These are phyloP conservation scores for Meiosimyza platycephala DNA, from an alignment of 2,888 invertebrate genomes.

Conservation along the genomic window DNA sequence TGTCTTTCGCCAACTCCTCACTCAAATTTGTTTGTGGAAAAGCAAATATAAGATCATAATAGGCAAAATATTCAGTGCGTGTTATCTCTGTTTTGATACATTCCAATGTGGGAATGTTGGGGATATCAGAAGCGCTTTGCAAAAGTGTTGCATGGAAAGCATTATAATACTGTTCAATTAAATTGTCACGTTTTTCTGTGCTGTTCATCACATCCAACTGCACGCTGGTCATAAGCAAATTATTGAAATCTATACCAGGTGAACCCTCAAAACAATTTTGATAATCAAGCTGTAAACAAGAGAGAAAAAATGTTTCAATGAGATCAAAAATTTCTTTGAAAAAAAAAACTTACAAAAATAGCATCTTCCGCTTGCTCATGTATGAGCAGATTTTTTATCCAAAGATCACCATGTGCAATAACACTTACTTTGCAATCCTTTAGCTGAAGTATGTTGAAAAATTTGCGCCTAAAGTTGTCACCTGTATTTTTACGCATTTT, in stretches of 20 bases:
- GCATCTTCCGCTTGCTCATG: slow-evolving; percentile 23
- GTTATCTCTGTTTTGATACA: slow-evolving; percentile 36
- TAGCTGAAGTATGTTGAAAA: slow-evolving; percentile 14
- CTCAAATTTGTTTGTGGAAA: slow-evolving; percentile 43
- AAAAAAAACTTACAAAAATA: slow-evolving; percentile 27
- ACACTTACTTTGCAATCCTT: slow-evolving; percentile 10
- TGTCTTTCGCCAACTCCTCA: slow-evolving; percentile 32
- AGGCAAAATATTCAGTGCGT: slow-evolving; percentile 40
- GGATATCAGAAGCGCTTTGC: not conserved
- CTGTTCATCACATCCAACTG: slow-evolving; percentile 21
- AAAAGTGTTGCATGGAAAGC: slow-evolving; percentile 9
- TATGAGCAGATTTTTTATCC: slow-evolving; percentile 33
- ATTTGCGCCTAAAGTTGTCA: slow-evolving; percentile 27
- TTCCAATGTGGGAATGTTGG: slow-evolving; percentile 34
- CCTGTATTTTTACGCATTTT: slow-evolving; percentile 36
- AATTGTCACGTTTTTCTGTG: not conserved
- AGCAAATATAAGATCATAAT: slow-evolving; percentile 35
- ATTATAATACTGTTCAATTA: slow-evolving; percentile 32
- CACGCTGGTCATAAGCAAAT: slow-evolving; percentile 32
- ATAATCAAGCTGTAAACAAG: slow-evolving; percentile 32
- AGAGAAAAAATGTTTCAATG: not conserved
- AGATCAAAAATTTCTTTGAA: not conserved
- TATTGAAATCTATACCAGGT: slow-evolving; percentile 32
- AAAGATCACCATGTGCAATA: slow-evolving; percentile 30
- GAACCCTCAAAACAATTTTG: slow-evolving; percentile 24